A percentile compares a stretch with the other conserved stretches of the same genome.
These are phyloP conservation scores for Megathymus violae DNA, from an alignment of 1,140 invertebrate species.

Conservation along the genomic window DNA sequence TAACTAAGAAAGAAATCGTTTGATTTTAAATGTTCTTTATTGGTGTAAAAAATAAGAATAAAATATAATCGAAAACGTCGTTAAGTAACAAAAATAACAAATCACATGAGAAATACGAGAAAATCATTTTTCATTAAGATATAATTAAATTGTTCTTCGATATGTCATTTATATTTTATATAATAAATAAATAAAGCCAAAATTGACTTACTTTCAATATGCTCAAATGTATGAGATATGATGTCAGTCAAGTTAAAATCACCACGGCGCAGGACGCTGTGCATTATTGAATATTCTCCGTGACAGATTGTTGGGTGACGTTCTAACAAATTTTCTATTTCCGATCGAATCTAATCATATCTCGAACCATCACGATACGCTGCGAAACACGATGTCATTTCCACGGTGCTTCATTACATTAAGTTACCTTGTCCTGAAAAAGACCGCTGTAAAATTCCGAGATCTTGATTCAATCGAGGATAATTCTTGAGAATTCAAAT, in stretches of 20 bases:
- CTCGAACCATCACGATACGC: slow-evolving; percentile 48
- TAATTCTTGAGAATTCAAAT: slow-evolving; percentile 67
- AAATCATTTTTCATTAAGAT: no score
- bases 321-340: slow-evolving; percentile 71
- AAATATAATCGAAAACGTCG: no score
- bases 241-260: neutral
- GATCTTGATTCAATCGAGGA: slow-evolving; percentile 63
- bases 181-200: no score
- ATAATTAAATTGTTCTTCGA: no score
- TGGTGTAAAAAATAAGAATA: no score
- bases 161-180: no score
- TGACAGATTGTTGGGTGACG: slow-evolving; percentile 56
- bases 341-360: slow-evolving; percentile 67
- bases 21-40: no score
- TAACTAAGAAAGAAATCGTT: no score
- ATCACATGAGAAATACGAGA: no score
- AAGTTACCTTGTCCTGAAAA: slow-evolving; percentile 62
- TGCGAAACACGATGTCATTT: slow-evolving; percentile 46
- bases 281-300: slow-evolving; percentile 56
- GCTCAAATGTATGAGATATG: no score
- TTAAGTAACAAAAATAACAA: no score
- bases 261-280: slow-evolving; percentile 11
- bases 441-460: slow-evolving; percentile 66
- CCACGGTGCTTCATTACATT: slow-evolving; percentile 67
- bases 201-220: no score